phyloP scores from a whole-genome alignment of 2,797 vertebrate species.

The Aulostomus chinensis region DNA sequence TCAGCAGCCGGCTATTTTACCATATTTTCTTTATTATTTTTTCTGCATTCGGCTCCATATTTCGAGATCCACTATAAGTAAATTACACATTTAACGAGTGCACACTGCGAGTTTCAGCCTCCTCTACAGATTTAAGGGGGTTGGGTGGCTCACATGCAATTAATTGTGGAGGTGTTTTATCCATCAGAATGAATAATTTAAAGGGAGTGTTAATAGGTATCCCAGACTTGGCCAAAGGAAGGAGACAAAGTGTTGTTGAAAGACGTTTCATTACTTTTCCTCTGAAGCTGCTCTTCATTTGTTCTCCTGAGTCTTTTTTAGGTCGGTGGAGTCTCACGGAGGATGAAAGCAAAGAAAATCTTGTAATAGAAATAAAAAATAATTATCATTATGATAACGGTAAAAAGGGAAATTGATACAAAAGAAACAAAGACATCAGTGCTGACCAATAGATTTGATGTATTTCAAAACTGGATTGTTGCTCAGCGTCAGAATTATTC shows the following conservation, averaged over 20 bases:
- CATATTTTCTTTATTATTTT: slow-evolving; percentile 56
- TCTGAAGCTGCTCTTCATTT: slow-evolving; percentile 72
- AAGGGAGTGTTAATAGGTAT: slow-evolving; percentile 83
- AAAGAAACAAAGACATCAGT: not conserved
- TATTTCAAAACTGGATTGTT: too few relatives aligned
- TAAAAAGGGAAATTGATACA: not conserved
- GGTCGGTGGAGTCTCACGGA: slow-evolving; percentile 46
- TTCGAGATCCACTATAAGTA: not conserved
- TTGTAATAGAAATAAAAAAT: not conserved
- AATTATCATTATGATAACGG: slow-evolving; percentile 7
- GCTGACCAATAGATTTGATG: too few relatives aligned
- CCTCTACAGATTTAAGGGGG: slow-evolving; percentile 67
- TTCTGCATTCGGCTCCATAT: too few relatives aligned
- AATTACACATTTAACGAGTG: slow-evolving; percentile 61
- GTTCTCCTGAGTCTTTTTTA: slow-evolving; percentile 57
- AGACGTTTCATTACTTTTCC: slow-evolving; percentile 78
- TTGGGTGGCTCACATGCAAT: slow-evolving; percentile 74
- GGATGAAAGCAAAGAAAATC: slow-evolving; percentile 5
- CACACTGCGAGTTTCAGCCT: slow-evolving; percentile 55
- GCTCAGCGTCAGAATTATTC: slow-evolving; percentile 25
- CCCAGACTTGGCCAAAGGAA: slow-evolving; percentile 75
- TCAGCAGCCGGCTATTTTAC: slow-evolving; percentile 32
- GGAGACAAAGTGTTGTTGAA: slow-evolving; percentile 80
- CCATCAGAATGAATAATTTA: slow-evolving; percentile 88
- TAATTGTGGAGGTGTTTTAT: slow-evolving; percentile 87